A percentile compares a stretch with the other conserved stretches of the same genome.
Evolutionary conservation across 2,797 vertebrate species (phyloP).

Genomic region (Sebastes goodei): DNA sequence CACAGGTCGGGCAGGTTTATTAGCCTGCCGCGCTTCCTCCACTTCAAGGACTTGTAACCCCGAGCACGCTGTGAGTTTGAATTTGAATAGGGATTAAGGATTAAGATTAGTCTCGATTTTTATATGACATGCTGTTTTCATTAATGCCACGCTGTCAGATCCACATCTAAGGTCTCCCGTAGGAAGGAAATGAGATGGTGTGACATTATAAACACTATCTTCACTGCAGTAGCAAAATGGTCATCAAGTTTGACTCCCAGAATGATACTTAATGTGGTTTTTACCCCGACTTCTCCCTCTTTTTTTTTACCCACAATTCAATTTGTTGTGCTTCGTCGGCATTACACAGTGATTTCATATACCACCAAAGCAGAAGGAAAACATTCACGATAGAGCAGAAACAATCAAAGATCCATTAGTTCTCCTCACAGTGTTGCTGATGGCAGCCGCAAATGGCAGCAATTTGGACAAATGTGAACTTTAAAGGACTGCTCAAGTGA

Average conservation of each 20-base stretch:
- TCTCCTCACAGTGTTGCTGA: background rate
- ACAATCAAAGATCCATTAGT: background rate
- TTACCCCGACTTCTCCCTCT: background rate
- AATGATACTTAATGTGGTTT: background rate
- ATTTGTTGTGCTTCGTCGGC: slow-evolving; percentile 3
- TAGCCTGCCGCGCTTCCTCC: slow-evolving; percentile 11
- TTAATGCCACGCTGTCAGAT: slow-evolving; percentile 17
- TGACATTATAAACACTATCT: slow-evolving; percentile 12
- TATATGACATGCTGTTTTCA: slow-evolving; percentile 28
- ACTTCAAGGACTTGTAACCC: background rate
- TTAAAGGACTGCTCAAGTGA: background rate
- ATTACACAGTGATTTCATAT: background rate
- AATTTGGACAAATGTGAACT: background rate
- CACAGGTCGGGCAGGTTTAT: slow-evolving; percentile 52
- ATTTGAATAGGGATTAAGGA: slow-evolving; percentile 13
- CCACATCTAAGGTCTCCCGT: slow-evolving; percentile 28
- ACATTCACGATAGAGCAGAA: background rate
- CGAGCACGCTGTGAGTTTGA: slow-evolving; percentile 27
- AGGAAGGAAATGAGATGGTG: background rate
- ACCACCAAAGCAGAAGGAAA: slow-evolving; percentile 7
- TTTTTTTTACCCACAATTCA: background rate
- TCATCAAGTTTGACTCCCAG: slow-evolving; percentile 10
- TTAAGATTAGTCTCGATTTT: slow-evolving; percentile 23
- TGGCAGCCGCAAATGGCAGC: background rate
- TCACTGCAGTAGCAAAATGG: slow-evolving; percentile 1